phyloP scores from a whole-genome alignment of 2,888 invertebrate genomes.

The Diloba caeruleocephala region DNA sequence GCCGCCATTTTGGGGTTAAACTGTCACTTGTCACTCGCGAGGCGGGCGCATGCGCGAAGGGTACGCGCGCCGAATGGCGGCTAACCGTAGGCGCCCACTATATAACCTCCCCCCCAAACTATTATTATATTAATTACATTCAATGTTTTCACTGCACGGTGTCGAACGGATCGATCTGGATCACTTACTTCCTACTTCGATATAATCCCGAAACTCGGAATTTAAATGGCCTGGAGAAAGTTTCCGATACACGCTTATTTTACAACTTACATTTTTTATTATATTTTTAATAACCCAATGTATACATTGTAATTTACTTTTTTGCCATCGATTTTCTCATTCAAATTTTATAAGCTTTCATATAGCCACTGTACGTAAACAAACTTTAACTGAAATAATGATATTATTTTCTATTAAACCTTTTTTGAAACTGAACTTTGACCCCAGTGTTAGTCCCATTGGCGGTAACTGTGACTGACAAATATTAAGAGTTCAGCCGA shows the following conservation, averaged over 20 bases:
- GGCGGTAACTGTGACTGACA: no score
- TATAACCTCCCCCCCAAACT: constrained; percentile 86
- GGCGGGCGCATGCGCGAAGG: constrained; percentile 78
- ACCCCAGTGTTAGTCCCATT: no score
- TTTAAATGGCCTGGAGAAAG: constrained; percentile 43
- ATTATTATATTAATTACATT: constrained; percentile 85
- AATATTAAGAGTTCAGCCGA: no score
- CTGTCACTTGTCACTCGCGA: constrained; percentile 83
- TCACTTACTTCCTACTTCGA: constrained; percentile 75
- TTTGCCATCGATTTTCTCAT: constrained; percentile 4
- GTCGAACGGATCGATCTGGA: constrained; percentile 76
- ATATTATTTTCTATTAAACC: constrained; percentile 2
- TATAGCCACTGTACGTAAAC: background rate
- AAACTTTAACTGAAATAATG: background rate
- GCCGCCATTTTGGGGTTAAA: constrained; percentile 83
- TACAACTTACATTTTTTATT: constrained; percentile 19
- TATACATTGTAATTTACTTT: constrained; percentile 5
- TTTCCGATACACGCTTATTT: constrained; percentile 18
- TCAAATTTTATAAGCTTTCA: background rate
- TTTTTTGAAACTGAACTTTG: no score
- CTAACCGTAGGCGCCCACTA: constrained; percentile 63
- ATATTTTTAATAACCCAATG: constrained; percentile 10
- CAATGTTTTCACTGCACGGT: constrained; percentile 78
- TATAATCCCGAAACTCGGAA: constrained; percentile 57
- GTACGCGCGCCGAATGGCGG: constrained; percentile 85